These are phyloP conservation scores for Elysia chlorotica DNA, from an alignment of 1,140 invertebrate genomes.

Conservation along the genomic window DNA sequence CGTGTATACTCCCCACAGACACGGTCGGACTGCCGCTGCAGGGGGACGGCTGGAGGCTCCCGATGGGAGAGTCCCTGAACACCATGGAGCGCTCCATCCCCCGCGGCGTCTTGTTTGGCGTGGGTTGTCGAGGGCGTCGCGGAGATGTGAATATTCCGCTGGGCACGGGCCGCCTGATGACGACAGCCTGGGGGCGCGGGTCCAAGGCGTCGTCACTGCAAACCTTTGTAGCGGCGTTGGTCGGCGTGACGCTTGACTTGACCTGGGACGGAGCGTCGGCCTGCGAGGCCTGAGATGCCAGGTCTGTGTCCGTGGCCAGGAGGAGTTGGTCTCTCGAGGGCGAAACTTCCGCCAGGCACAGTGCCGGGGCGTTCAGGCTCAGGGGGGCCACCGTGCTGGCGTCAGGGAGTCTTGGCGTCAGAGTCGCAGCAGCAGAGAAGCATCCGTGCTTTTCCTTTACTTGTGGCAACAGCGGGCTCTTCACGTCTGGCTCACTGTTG, in stretches of 20 bases:
- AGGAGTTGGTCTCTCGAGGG: background rate
- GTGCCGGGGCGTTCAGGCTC: background rate
- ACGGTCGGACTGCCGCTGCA: background rate
- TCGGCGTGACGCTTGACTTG: background rate
- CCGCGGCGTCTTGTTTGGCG: constrained; percentile 11
- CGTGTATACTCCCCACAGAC: no score
- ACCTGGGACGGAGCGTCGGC: background rate
- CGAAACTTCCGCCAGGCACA: background rate
- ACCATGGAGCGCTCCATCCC: constrained; percentile 25
- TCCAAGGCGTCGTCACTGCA: background rate
- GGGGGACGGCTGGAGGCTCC: constrained; percentile 18
- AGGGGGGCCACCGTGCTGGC: constrained; percentile 6
- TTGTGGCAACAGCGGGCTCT: background rate
- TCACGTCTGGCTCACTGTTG: no score
- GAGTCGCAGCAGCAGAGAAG: no score
- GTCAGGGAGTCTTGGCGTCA: no score
- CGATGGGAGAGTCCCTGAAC: constrained; percentile 27
- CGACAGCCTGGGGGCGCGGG: constrained; percentile 17
- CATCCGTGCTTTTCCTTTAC: background rate
- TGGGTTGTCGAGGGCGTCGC: background rate
- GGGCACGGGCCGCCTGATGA: constrained; percentile 20
- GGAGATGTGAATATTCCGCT: constrained; percentile 27
- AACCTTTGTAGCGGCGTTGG: background rate
- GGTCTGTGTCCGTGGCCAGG: no score
- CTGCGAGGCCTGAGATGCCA: no score